phyloP scores from a whole-genome alignment of 1,140 invertebrate species.

The Probaryconus sp. region DNA sequence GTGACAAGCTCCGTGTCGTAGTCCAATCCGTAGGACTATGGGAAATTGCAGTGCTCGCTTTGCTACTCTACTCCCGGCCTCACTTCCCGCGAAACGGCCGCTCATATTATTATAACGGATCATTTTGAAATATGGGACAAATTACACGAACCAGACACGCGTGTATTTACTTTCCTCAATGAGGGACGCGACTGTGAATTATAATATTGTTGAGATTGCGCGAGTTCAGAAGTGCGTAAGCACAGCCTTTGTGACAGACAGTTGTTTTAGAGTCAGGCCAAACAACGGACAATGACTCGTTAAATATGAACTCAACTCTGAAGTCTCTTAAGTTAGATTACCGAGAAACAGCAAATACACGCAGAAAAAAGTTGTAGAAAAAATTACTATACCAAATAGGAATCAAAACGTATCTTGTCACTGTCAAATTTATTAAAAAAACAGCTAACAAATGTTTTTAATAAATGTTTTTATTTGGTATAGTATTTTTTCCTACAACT shows the following conservation, averaged over 20 bases:
- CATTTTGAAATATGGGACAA: slow-evolving; percentile 28
- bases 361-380: too few relatives aligned
- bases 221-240: slow-evolving; percentile 22
- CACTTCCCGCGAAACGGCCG: too few relatives aligned
- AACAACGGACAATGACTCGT: slow-evolving; percentile 48
- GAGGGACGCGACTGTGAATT: slow-evolving; percentile 42
- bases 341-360: too few relatives aligned
- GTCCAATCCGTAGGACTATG: slow-evolving; percentile 28
- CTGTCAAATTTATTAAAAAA: too few relatives aligned
- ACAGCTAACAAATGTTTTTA: too few relatives aligned
- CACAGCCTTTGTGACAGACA: too few relatives aligned
- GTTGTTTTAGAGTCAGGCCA: slow-evolving; percentile 40
- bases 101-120: slow-evolving; percentile 51
- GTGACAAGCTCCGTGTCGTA: slow-evolving; percentile 48
- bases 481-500: too few relatives aligned
- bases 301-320: slow-evolving; percentile 35
- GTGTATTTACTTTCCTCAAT: slow-evolving; percentile 39
- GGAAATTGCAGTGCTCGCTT: slow-evolving; percentile 47
- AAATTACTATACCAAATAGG: too few relatives aligned
- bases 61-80: too few relatives aligned
- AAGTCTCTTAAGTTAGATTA: too few relatives aligned
- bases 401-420: too few relatives aligned
- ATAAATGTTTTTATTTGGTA: too few relatives aligned
- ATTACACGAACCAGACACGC: slow-evolving; percentile 41
- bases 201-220: slow-evolving; percentile 31